Evolutionary conservation across 1,140 invertebrate species (phyloP).

Genomic region (Apocrypta bakeri): DNA sequence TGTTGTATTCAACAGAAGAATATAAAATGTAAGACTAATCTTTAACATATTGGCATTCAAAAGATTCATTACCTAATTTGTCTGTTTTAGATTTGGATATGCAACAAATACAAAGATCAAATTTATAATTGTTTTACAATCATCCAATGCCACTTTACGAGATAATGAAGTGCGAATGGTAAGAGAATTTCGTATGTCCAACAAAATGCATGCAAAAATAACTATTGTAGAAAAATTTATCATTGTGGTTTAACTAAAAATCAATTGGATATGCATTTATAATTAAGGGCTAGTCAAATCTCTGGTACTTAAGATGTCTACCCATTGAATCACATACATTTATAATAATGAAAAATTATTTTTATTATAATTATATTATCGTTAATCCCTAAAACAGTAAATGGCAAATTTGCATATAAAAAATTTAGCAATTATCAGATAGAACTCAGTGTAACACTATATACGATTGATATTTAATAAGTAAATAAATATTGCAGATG

Average conservation of each 20-base stretch:
- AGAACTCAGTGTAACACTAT: no score
- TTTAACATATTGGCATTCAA: conserved; percentile 20
- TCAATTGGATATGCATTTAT: no score
- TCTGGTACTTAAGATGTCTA: no score
- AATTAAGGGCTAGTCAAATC: no score
- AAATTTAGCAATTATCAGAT: no score
- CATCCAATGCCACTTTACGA: conserved; percentile 87
- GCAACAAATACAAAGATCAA: conserved; percentile 98
- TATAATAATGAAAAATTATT: no score
- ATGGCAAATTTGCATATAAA: no score
- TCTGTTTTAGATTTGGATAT: conserved; percentile 90
- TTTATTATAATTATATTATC: conserved; percentile 3
- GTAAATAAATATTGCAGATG: conserved; percentile 77
- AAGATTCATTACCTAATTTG: neutral
- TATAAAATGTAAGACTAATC: conserved; percentile 89
- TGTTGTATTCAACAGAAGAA: conserved; percentile 95
- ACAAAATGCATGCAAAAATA: no score
- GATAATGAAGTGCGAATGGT: conserved; percentile 97
- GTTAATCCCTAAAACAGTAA: no score
- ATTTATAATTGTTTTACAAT: conserved; percentile 95
- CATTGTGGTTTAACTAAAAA: no score
- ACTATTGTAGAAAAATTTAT: no score
- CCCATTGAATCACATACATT: no score
- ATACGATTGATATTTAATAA: conserved; percentile 40
- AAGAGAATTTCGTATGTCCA: conserved; percentile 63